Percentiles rank a stretch among this genome's conserved stretches.
These are phyloP conservation scores for Falco concolor DNA, from an alignment of 2,797 vertebrate genomes.

Conservation along the genomic window DNA sequence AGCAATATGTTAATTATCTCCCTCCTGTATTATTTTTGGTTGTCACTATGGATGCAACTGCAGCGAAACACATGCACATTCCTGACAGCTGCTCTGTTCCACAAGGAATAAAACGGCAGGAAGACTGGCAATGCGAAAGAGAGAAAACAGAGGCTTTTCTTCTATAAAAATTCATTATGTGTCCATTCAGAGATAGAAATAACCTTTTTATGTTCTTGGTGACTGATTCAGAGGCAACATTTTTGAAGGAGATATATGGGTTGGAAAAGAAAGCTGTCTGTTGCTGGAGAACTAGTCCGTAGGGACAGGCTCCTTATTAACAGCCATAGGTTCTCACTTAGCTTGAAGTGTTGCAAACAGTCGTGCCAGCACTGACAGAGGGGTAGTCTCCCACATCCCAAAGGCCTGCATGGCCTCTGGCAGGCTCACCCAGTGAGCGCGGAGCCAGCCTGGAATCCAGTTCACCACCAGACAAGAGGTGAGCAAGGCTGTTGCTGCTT, in stretches of 20 bases:
- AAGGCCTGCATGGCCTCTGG: background rate
- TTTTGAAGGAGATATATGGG: background rate
- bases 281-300: background rate
- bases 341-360: background rate
- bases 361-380: background rate
- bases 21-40: constrained; percentile 53
- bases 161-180: background rate
- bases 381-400: background rate
- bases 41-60: constrained; percentile 45
- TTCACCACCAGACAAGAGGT: background rate
- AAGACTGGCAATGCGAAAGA: background rate
- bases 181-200: background rate
- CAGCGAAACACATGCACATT: background rate
- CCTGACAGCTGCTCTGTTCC: constrained; percentile 35
- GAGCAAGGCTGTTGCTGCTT: background rate
- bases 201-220: background rate
- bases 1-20: constrained; percentile 59
- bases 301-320: background rate
- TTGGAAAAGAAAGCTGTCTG: background rate
- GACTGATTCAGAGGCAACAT: background rate
- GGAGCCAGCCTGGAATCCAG: background rate
- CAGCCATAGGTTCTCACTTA: background rate
- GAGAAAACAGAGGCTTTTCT: constrained; percentile 22
- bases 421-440: background rate
- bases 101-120: background rate